Evolutionary conservation across 2,797 vertebrate species (phyloP), one percentile per base, ranked within the genome.

Genomic region (Mormyrus proboscirostris): DNA sequence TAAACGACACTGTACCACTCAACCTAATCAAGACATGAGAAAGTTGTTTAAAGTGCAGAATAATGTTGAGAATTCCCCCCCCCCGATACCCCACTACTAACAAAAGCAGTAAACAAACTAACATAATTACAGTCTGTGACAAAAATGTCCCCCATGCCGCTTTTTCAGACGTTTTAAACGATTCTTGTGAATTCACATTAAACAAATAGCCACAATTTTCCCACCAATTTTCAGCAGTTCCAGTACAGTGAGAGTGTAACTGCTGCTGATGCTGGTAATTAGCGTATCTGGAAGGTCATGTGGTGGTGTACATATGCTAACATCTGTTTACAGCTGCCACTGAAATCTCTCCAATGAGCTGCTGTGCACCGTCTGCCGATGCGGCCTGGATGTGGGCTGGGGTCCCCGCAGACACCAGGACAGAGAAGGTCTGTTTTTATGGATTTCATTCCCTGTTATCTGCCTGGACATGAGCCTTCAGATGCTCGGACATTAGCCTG

Each of bases 141-240:
- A 73, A 38, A 73, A 73, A 38, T 38, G 29, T 38, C 29, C 65
- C 33, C 65, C 33, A 6, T 29, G 4, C 29, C 10, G 4, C 33
- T 76, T 76, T 76, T 76, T 38, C 69, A 76, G 38, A 76, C 16
- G 5, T 41, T 76, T 41, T 41, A 41, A 76, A 19, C 29, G 9
- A 41, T 76, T 33, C 69, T 76, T 41, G 33, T 76, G 69, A 76
- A 16, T 41, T 41, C 4, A 76, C 69, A 41, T 76, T 33, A 76
- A 76, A 76, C 86, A 92, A 92, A 91, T 87, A 90, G 91, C 73
- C n/a, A 87, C 89, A 33, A 92, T 92, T 92, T 93, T 90, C 91
- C 90, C 59, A 89, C 86, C 91, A 90, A 91, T 92, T 93, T 91
- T 91, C 25, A 90, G 47, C 69, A 82, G 88, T 88, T 92, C 90